phyloP scores from a whole-genome alignment of 2,113 vertebrate genomes.

The Ranitomeya imitator region DNA sequence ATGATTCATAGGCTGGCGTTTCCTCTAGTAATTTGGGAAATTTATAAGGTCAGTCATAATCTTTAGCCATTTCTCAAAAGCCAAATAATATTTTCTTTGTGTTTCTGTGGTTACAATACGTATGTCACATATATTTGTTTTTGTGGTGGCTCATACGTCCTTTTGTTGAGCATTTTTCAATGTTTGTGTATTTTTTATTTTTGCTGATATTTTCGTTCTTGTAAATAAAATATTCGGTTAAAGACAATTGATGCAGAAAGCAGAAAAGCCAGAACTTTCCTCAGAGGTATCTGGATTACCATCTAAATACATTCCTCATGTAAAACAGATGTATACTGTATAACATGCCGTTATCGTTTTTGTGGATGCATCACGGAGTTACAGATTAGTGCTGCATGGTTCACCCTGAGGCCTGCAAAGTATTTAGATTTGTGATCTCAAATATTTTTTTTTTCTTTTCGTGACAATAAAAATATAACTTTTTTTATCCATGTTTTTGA shows the following conservation, averaged over 20 bases:
- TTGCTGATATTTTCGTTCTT: slow-evolving; percentile 53
- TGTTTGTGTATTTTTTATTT: slow-evolving; percentile 15
- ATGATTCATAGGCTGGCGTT: slow-evolving; percentile 39
- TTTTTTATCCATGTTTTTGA: slow-evolving; percentile 67
- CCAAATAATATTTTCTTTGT: slow-evolving; percentile 61
- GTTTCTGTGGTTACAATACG: slow-evolving; percentile 60
- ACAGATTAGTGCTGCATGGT: slow-evolving; percentile 52
- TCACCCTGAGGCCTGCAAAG: slow-evolving; percentile 50
- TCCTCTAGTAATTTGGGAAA: slow-evolving; percentile 42
- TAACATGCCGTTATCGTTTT: slow-evolving; percentile 64
- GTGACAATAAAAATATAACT: slow-evolving; percentile 66
- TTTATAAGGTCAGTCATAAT: slow-evolving; percentile 48
- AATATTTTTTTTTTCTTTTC: slow-evolving; percentile 63
- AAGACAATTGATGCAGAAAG: slow-evolving; percentile 61
- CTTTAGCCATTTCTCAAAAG: slow-evolving; percentile 32
- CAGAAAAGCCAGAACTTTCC: slow-evolving; percentile 60
- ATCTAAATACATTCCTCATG: slow-evolving; percentile 68
- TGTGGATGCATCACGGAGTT: slow-evolving; percentile 47
- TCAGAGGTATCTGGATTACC: slow-evolving; percentile 60
- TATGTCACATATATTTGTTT: slow-evolving; percentile 59
- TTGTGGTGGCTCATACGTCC: slow-evolving; percentile 60
- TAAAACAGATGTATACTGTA: slow-evolving; percentile 67
- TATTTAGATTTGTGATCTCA: slow-evolving; percentile 60
- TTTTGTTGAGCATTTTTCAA: slow-evolving; percentile 57
- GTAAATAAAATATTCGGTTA: slow-evolving; percentile 59